phyloP scores from a whole-genome alignment of 2,797 vertebrate species.

The Melanotaenia boesemani region DNA sequence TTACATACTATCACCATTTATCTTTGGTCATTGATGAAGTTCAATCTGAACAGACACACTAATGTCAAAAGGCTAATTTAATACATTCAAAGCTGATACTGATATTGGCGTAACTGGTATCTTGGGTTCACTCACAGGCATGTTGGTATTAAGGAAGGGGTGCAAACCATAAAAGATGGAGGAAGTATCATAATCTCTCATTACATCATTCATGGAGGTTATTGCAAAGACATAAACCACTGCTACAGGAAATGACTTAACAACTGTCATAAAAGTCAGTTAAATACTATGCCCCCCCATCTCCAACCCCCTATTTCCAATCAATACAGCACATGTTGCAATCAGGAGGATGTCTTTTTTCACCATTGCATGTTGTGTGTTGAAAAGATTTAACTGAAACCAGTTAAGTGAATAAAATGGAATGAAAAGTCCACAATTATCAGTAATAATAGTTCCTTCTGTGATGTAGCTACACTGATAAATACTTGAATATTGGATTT shows the following conservation, averaged over 20 bases:
- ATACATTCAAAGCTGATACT: conserved; percentile 20
- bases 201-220: conserved; percentile 81
- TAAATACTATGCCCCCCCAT: conserved; percentile 68
- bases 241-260: conserved; percentile 82
- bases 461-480: conserved; percentile 9
- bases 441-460: conserved; percentile 4
- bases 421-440: conserved; percentile 1
- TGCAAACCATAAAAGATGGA: conserved; percentile 75
- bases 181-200: conserved; percentile 80
- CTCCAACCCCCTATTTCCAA: conserved; percentile 55
- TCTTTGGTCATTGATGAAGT: conserved; percentile 11
- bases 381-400: conserved; percentile 18
- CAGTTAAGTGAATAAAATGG: neutral
- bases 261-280: conserved; percentile 83
- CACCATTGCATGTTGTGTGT: conserved; percentile 13
- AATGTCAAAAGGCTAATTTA: conserved; percentile 24
- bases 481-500: conserved; percentile 32
- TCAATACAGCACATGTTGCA: conserved; percentile 69
- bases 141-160: conserved; percentile 60
- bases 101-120: conserved; percentile 36
- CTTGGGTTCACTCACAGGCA: conserved; percentile 10
- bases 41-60: conserved; percentile 23
- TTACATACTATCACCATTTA: conserved; percentile 28
- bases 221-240: conserved; percentile 80
- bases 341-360: conserved; percentile 54